These are phyloP conservation scores for Philonicus albiceps DNA, from an alignment of 2,888 invertebrate genomes.

Conservation along the genomic window DNA sequence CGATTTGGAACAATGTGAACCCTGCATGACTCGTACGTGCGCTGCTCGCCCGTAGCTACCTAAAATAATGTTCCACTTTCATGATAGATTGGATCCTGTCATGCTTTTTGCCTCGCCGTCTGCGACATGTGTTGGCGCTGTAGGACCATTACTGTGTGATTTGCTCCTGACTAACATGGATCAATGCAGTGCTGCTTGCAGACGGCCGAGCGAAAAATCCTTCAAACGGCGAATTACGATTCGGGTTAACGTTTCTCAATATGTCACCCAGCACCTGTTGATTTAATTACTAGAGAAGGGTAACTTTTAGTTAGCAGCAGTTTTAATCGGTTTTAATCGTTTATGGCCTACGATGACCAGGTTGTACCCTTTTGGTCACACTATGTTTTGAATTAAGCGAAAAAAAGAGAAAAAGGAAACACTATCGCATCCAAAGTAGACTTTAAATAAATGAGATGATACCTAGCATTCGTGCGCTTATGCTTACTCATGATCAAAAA, in stretches of 20 bases:
- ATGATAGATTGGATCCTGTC: slow-evolving; percentile 36
- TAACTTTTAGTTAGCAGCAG: background rate
- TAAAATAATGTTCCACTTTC: slow-evolving; percentile 19
- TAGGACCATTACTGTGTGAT: slow-evolving; percentile 4
- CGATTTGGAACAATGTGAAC: background rate
- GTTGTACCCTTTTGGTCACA: no score
- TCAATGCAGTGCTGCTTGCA: background rate
- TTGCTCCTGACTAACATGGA: background rate
- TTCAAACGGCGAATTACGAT: background rate
- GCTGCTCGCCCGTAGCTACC: background rate
- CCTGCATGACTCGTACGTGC: slow-evolving; percentile 15
- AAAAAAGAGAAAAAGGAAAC: no score
- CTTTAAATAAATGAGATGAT: no score
- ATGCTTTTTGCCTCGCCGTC: background rate
- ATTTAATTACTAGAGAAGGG: background rate
- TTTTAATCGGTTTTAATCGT: background rate
- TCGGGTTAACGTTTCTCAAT: background rate
- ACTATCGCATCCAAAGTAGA: no score
- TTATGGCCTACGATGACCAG: background rate
- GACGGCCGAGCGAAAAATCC: background rate
- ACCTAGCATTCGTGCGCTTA: no score
- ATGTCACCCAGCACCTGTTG: background rate
- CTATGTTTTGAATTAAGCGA: no score
- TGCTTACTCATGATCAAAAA: background rate
- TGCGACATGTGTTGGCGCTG: slow-evolving; percentile 3